Evolutionary conservation across 2,113 vertebrate species (phyloP).

Genomic region (Psilopsiagon aymara): DNA sequence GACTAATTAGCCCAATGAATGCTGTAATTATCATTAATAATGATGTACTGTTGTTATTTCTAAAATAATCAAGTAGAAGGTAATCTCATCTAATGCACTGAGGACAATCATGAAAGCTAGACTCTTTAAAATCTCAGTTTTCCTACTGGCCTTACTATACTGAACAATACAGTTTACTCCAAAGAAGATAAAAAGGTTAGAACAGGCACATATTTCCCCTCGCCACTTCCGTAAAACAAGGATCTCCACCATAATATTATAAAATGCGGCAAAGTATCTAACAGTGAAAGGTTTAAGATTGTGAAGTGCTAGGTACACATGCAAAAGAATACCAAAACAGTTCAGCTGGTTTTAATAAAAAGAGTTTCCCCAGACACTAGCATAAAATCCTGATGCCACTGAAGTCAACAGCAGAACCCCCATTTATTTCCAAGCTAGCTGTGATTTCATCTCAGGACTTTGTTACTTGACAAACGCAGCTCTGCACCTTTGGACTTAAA

Average conservation of each 20-base stretch:
- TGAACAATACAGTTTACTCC: neutral
- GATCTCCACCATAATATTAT: neutral
- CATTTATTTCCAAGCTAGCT: neutral
- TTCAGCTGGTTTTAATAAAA: neutral
- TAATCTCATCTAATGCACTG: neutral
- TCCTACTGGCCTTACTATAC: neutral
- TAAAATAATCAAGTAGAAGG: neutral
- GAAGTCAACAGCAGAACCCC: neutral
- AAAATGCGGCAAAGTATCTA: neutral
- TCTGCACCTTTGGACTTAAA: neutral
- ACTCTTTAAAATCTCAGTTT: neutral
- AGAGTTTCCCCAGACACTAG: neutral
- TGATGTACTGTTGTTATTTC: neutral
- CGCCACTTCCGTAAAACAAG: neutral
- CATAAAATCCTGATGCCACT: neutral
- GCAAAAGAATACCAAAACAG: neutral
- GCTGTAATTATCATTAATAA: neutral
- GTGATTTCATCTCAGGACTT: neutral
- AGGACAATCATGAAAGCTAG: neutral
- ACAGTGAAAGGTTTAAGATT: neutral
- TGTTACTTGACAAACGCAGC: neutral
- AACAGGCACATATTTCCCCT: neutral
- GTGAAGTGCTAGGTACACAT: fast-evolving
- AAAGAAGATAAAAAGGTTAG: neutral
- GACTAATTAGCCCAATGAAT: neutral